phyloP scores from a whole-genome alignment of 2,113 vertebrate species.

The Bujurquina vittata region DNA sequence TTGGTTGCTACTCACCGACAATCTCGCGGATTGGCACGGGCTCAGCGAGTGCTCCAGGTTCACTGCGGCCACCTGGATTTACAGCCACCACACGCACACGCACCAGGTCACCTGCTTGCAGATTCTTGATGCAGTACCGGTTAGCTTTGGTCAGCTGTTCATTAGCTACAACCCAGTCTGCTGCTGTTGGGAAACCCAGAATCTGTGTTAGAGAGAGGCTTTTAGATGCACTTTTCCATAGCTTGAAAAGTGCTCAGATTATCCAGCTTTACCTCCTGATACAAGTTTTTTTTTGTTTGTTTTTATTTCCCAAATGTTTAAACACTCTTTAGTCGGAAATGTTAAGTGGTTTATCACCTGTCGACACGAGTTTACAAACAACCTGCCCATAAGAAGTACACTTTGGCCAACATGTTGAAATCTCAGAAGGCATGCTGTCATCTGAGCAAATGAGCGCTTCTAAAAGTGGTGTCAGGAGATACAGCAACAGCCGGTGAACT shows the following conservation, averaged over 20 bases:
- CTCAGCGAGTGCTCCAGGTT: conserved; percentile 76
- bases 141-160: conserved; percentile 81
- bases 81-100: conserved; percentile 83
- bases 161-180: conserved; percentile 85
- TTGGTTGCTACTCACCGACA: conserved; percentile 78
- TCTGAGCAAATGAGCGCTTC: conserved; percentile 58
- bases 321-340: not conserved
- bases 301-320: not conserved
- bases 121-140: conserved; percentile 79
- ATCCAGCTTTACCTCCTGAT: not conserved
- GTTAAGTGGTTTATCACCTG: conserved; percentile 61
- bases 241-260: not conserved
- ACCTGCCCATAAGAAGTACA: conserved; percentile 43
- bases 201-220: not conserved
- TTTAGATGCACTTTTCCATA: not conserved
- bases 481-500: conserved; percentile 67
- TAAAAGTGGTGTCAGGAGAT: conserved; percentile 75
- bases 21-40: conserved; percentile 83
- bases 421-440: conserved; percentile 60
- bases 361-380: conserved; percentile 71
- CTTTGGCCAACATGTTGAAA: conserved; percentile 47
- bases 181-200: conserved; percentile 68
- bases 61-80: conserved; percentile 79
- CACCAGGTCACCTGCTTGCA: conserved; percentile 84
- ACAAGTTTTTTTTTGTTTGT: not conserved